phyloP scores from a whole-genome alignment of 2,888 invertebrate species.

The Sussaba pulchella region DNA sequence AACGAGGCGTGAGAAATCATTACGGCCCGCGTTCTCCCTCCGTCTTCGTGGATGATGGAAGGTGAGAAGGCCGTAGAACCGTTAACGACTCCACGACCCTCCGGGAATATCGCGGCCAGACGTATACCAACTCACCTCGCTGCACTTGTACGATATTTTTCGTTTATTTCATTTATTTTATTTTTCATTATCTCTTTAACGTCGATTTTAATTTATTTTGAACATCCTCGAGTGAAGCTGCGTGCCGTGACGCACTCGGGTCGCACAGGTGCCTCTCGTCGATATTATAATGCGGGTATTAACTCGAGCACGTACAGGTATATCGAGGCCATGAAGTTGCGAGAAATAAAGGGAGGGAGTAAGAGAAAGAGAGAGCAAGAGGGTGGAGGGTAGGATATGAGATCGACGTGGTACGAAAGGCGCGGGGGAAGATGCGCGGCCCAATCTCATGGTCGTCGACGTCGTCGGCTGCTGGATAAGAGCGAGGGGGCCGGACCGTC shows the following conservation, averaged over 20 bases:
- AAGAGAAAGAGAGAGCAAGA: constrained; percentile 42
- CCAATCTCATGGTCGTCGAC: constrained; percentile 42
- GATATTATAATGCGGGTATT: constrained; percentile 30
- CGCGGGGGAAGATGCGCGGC: constrained; percentile 23
- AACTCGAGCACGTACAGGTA: constrained; percentile 6
- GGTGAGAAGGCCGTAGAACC: constrained; percentile 67
- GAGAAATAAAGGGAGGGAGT: constrained; percentile 41
- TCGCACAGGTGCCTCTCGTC: constrained; percentile 26
- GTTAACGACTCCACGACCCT: constrained; percentile 66
- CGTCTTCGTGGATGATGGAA: constrained; percentile 63
- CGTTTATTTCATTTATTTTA: not conserved
- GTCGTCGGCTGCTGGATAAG: constrained; percentile 32
- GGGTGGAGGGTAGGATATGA: constrained; percentile 41
- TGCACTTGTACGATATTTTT: constrained; percentile 8
- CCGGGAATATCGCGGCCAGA: constrained; percentile 59
- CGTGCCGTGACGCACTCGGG: constrained; percentile 4
- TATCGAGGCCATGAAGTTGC: no score
- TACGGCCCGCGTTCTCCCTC: constrained; percentile 54
- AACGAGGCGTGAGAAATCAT: constrained; percentile 76
- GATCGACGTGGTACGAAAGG: constrained; percentile 27
- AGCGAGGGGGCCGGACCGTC: constrained; percentile 32
- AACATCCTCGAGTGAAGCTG: constrained; percentile 5
- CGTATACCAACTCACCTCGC: constrained; percentile 19
- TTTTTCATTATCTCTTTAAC: not conserved
- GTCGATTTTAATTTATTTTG: constrained; percentile 28